Evolutionary conservation across 53 echinoderm and acorn worm species (phyloP), one percentile per base, ranked within the genome.

Genomic region (Temnopleurus reevesii): DNA sequence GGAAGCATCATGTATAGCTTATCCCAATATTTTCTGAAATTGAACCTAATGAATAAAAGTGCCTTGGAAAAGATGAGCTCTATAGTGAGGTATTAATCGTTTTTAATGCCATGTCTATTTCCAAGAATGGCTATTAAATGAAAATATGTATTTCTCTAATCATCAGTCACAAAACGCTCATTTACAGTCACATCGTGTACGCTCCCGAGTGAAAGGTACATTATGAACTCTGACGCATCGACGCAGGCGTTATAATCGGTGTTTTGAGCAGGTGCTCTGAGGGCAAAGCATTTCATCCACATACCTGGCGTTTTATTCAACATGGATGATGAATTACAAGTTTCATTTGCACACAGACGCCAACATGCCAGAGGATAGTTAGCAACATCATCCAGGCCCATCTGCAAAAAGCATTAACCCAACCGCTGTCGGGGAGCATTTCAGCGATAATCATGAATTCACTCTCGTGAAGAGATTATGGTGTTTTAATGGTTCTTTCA

Each of bases 221-320:
- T 41, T 8, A 2, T 17, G 65, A 65, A 17, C 19, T 41, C 71
- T 71, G 71, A 38, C 41, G 71, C 71, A 71, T 41, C n/a, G 4
- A 21, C 41, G 10, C 71, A 71, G 71, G 71, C 71, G 71, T 71
- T 5, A 71, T 71, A 71, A 71, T 21, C 71, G 71, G 8, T 71
- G 41, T 41, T n/a, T n/a, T 21, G 21, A 41, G 71, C 71, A 71
- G 71, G 71, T 71, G 71, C 41, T 38, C 63, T 10, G 4, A 2
- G 34, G 30, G 33, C n/a, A 63, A 63, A 71, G n/a, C 71, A 7
- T 41, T 18, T 8, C 41, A 23, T 63, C n/a, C 34, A 36, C 41
- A 41, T 71, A n/a, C 38, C 19, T 18, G 35, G 17, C 17, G 35
- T 65, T 65, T 60, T n/a, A n/a, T n/a, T 65, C 59, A 65, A 65